phyloP scores from a whole-genome alignment of 92 coral and sea anemone genomes.

The Zoanthus gigantus region DNA sequence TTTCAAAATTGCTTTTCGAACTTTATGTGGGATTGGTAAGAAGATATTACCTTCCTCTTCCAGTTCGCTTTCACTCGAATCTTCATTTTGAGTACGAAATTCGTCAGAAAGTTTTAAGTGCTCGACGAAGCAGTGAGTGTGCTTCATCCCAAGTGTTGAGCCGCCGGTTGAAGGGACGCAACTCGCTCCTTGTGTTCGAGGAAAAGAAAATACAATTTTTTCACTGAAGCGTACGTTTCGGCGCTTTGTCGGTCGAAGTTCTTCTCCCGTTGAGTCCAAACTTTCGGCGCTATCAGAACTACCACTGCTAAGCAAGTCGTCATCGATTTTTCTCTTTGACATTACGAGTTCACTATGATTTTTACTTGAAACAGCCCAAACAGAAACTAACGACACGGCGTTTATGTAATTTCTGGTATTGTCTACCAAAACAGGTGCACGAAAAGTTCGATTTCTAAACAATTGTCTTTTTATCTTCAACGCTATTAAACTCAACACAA shows the following conservation, averaged over 20 bases:
- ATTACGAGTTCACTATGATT: constrained; percentile 32
- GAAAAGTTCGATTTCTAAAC: constrained; percentile 15
- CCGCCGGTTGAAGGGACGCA: constrained; percentile 99
- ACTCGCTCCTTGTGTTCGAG: constrained; percentile 94
- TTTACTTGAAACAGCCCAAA: constrained; percentile 4
- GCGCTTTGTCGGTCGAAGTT: constrained; percentile 63
- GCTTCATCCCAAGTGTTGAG: constrained; percentile 95
- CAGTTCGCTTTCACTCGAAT: constrained; percentile 69
- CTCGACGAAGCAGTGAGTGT: constrained; percentile 86
- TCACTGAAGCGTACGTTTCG: constrained; percentile 88
- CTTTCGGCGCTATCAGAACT: constrained; percentile 85
- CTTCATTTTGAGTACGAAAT: constrained; percentile 66
- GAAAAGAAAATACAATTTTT: constrained; percentile 90
- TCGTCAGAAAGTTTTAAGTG: constrained; percentile 66
- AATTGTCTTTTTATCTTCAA: constrained; percentile 43
- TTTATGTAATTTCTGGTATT: constrained; percentile 41
- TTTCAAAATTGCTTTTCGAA: constrained; percentile 92
- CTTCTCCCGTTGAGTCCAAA: constrained; percentile 72
- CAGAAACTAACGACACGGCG: constrained; percentile 3
- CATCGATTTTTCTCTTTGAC: constrained; percentile 84
- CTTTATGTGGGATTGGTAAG: constrained; percentile 91
- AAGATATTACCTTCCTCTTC: constrained; percentile 71
- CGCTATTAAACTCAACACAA: constrained; percentile 40
- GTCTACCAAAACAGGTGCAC: constrained; percentile 42
- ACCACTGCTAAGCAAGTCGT: constrained; percentile 76